Evolutionary conservation across 2,113 vertebrate species (phyloP).

Genomic region (Microtus richardsoni): DNA sequence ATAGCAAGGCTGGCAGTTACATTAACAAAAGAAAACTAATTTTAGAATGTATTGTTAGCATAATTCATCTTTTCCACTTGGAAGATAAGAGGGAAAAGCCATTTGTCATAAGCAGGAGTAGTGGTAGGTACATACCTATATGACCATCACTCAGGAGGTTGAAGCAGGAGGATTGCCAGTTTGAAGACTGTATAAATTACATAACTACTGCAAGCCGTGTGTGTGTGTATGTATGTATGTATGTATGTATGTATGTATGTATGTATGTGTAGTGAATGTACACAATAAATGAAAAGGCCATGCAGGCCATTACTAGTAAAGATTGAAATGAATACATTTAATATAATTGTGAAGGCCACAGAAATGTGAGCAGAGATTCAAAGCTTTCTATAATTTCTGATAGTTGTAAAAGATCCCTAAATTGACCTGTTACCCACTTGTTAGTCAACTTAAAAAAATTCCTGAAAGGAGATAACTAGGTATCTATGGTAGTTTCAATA

Average conservation of each 20-base stretch:
- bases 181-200: neutral
- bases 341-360: neutral
- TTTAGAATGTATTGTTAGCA: neutral
- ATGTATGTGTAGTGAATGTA: neutral
- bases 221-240: neutral
- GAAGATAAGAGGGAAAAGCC: neutral
- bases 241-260: neutral
- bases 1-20: neutral
- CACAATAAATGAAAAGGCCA: neutral
- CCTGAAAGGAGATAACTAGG: neutral
- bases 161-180: neutral
- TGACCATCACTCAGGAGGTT: neutral
- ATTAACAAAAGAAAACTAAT: slow-evolving; percentile 9
- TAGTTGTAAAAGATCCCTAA: neutral
- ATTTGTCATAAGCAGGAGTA: neutral
- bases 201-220: neutral
- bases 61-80: slow-evolving; percentile 5
- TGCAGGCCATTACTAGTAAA: neutral
- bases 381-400: neutral
- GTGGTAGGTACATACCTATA: neutral
- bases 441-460: neutral
- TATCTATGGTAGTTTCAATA: neutral
- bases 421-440: neutral
- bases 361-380: neutral
- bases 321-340: slow-evolving; percentile 3